Evolutionary conservation across 2,797 vertebrate species (phyloP), one percentile per base, ranked within the genome.

Genomic region (Garrulus glandarius): DNA sequence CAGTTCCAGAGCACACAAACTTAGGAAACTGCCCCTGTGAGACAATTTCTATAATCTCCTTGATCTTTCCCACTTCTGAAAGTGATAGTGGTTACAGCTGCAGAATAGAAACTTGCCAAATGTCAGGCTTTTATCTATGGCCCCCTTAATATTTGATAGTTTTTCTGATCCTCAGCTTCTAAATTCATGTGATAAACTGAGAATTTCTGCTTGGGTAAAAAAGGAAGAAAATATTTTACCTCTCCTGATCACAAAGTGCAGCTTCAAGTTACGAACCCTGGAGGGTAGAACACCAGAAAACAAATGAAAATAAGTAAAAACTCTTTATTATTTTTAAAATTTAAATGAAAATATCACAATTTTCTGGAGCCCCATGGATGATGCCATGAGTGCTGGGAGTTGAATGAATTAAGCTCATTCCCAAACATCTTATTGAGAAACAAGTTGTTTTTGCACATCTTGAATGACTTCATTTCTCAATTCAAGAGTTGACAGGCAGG

Each of bases 1-100:
- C 15, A 61, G 64, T 70, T 92, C 72, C 92, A 90, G 76, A 78
- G 65, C 50, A 68, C 65, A 72, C 37, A 75, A 64, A 78, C 61
- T 65, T 80, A 78, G 63, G 79, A 91, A 95, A 88, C 53, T 65
- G 22, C 7, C 61, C 47, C 68, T 41, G 43, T 85, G 82, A 92
- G 72, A 95, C 56, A 64, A 59, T 67, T 89, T 88, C 68, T 87
- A 14, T 68, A 68, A 95, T 85, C 76, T 83, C 41, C 79, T 94
- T 92, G 89, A 95, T 91, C 89, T 57, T 94, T 88, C 53, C 85
- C 61, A 34, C 76, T 87, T 93, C 60, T 91, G 70, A 70, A 80
- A 77, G 37, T 19, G 78, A 70, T 87, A 69, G 69, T 81, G 57
- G 82, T 89, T 93, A 92, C 68, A 95, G 79, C 76, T 87, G 76